Conservation (phyloP, 1,140 invertebrate genomes). For the Choristoneura fumiferana region DNA sequence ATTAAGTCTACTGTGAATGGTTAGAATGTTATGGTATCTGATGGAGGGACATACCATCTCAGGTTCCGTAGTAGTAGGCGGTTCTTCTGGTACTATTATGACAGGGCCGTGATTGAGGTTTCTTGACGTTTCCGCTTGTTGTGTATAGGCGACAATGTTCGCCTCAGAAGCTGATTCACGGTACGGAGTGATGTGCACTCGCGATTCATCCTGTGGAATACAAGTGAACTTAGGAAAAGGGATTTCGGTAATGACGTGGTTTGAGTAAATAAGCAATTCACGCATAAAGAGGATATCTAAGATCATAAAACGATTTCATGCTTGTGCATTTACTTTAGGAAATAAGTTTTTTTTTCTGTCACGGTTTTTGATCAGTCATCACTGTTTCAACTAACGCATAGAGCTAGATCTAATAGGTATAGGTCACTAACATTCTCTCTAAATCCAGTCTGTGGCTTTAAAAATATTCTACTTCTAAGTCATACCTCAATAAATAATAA, state of each 20-base stretch:
- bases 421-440: background rate
- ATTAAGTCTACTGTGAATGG: slow-evolving; percentile 27
- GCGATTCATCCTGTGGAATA: slow-evolving; percentile 40
- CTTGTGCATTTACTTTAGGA: background rate
- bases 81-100: slow-evolving; percentile 41
- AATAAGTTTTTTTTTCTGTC: background rate
- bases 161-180: slow-evolving; percentile 52
- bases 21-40: background rate
- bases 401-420: no score
- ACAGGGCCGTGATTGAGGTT: slow-evolving; percentile 32
- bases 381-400: background rate
- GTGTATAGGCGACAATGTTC: slow-evolving; percentile 41
- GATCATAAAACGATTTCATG: slow-evolving; percentile 5
- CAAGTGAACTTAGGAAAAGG: slow-evolving; percentile 17
- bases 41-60: slow-evolving; percentile 47
- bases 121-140: slow-evolving; percentile 31
- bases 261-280: background rate
- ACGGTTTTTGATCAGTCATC: background rate
- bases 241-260: slow-evolving; percentile 15
- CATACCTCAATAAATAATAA: background rate
- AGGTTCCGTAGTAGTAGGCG: slow-evolving; percentile 54
- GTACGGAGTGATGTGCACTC: slow-evolving; percentile 62
- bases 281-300: background rate
- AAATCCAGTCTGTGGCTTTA: slow-evolving; percentile 6
- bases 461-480: background rate